These are phyloP conservation scores for Nasonia giraulti DNA, from an alignment of 1,140 invertebrate species.

Conservation along the genomic window DNA sequence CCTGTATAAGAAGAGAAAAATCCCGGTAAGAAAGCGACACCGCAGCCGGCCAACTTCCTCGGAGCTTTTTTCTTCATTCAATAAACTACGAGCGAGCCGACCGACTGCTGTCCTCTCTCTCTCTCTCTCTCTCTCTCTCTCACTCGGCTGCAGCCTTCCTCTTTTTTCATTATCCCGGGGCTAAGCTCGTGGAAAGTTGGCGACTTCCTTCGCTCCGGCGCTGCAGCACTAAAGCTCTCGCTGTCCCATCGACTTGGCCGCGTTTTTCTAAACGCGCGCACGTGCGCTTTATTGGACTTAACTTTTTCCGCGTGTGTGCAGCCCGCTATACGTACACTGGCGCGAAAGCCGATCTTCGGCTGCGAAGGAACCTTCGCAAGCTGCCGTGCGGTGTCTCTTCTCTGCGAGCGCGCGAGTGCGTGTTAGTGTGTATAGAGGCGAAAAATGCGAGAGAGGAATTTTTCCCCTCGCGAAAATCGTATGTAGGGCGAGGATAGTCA, in stretches of 20 bases:
- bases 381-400: background rate
- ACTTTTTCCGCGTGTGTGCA: conserved; percentile 10
- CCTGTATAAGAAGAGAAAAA: background rate
- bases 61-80: conserved; percentile 36
- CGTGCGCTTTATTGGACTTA: conserved; percentile 38
- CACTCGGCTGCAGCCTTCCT: background rate
- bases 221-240: background rate
- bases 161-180: conserved; percentile 42
- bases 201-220: background rate
- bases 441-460: background rate
- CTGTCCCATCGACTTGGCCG: conserved; percentile 6
- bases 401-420: no score
- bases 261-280: conserved; percentile 36
- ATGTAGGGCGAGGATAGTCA: background rate
- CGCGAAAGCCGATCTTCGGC: background rate
- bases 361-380: background rate
- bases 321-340: background rate
- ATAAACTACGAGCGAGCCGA: conserved; percentile 15
- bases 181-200: conserved; percentile 32
- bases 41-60: background rate
- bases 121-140: background rate
- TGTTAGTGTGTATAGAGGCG: background rate
- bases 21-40: background rate
- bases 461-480: background rate
- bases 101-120: no score